These are phyloP conservation scores for Brachypteracias leptosomus DNA, from an alignment of 2,113 vertebrate species.

Conservation along the genomic window DNA sequence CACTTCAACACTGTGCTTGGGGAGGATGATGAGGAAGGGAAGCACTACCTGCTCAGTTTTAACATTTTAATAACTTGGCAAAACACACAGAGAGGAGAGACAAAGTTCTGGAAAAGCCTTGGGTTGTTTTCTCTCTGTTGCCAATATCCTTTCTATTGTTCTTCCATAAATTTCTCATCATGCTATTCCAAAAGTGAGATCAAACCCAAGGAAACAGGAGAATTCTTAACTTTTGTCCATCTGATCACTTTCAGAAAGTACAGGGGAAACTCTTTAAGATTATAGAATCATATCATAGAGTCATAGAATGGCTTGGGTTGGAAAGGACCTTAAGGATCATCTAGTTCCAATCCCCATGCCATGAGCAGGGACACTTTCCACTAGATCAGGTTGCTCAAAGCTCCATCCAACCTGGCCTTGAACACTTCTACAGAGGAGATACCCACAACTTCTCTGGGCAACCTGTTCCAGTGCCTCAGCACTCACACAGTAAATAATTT, in stretches of 20 bases:
- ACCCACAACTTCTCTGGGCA: too few relatives aligned
- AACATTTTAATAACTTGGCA: not conserved
- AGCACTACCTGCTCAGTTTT: not conserved
- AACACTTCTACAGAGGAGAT: not conserved
- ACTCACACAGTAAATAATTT: too few relatives aligned
- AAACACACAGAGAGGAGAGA: not conserved
- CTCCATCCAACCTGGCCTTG: not conserved
- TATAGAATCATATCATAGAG: not conserved
- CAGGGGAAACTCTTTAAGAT: not conserved
- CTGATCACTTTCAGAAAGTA: not conserved
- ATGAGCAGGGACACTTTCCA: not conserved
- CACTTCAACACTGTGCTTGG: not conserved
- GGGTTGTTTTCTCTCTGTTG: not conserved
- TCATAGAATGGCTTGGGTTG: not conserved
- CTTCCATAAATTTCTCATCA: not conserved
- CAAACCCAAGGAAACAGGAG: not conserved
- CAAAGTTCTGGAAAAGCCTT: not conserved
- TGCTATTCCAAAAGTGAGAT: not conserved
- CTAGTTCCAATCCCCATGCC: not conserved
- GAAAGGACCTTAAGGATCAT: too few relatives aligned
- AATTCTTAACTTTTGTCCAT: not conserved
- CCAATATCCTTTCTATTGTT: not conserved
- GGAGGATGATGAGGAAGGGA: not conserved
- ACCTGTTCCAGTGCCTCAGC: too few relatives aligned
- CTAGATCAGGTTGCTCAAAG: not conserved